Evolutionary conservation across 2,113 vertebrate species (phyloP).

Genomic region (Perca flavescens): DNA sequence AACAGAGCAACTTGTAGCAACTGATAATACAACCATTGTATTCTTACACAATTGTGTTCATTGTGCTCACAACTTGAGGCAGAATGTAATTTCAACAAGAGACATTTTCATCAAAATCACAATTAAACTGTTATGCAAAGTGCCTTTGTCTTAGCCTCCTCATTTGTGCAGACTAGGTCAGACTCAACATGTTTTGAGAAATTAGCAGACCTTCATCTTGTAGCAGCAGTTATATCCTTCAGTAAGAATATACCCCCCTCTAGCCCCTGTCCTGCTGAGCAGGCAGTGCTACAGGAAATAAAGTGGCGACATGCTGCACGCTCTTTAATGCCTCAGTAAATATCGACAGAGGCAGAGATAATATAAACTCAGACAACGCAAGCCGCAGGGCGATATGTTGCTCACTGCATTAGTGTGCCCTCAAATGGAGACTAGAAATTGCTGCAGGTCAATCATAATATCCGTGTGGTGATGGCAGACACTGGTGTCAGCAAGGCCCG

Average conservation of each 20-base stretch:
- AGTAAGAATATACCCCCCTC: conserved; percentile 35
- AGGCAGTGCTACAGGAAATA: conserved; percentile 65
- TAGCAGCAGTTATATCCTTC: conserved; percentile 47
- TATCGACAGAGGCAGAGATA: conserved; percentile 75
- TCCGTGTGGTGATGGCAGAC: conserved; percentile 55
- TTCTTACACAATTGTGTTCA: neutral
- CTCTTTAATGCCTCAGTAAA: conserved; percentile 80
- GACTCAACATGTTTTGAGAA: conserved; percentile 28
- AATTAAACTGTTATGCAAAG: conserved; percentile 21
- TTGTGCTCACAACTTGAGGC: conserved; percentile 16
- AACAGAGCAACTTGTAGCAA: neutral
- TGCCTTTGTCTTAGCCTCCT: conserved; percentile 15
- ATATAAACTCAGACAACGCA: conserved; percentile 75
- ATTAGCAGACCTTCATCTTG: conserved; percentile 44
- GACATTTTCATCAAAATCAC: conserved; percentile 6
- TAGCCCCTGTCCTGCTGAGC: conserved; percentile 62
- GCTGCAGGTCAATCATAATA: conserved; percentile 76
- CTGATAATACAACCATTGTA: conserved; percentile 1
- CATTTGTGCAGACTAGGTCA: conserved; percentile 15
- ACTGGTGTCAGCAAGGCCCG: conserved; percentile 67
- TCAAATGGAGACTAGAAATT: conserved; percentile 67
- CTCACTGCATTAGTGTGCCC: conserved; percentile 47
- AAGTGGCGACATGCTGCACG: conserved; percentile 61
- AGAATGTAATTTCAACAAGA: conserved; percentile 15
- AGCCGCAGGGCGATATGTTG: conserved; percentile 63